Conservation (phyloP, 2,888 invertebrate species). For the Macrosoma leucophasiata region DNA sequence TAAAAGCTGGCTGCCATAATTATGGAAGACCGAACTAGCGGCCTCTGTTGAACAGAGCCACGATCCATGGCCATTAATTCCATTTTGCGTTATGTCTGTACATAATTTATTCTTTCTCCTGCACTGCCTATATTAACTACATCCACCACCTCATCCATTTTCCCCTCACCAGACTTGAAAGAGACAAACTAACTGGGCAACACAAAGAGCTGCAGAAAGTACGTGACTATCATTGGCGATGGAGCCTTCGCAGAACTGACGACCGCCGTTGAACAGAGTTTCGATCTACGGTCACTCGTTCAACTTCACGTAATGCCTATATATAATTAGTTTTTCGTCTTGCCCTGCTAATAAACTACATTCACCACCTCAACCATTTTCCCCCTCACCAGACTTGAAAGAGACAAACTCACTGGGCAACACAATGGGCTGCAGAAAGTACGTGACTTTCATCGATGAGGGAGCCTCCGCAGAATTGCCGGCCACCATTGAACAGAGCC, state of each 20-base stretch:
- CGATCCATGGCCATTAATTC: no score
- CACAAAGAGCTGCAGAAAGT: slow-evolving; percentile 91
- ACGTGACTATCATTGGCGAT: slow-evolving; percentile 86
- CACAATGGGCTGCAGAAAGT: slow-evolving; percentile 91
- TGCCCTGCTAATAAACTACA: no score
- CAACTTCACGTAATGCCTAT: slow-evolving; percentile 86
- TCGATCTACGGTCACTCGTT: slow-evolving; percentile 93
- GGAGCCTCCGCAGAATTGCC: slow-evolving; percentile 93
- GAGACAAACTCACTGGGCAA: slow-evolving; percentile 83
- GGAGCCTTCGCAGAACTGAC: slow-evolving; percentile 93
- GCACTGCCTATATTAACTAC: no score
- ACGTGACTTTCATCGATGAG: slow-evolving; percentile 86
- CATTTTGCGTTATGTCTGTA: no score
- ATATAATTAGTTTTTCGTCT: slow-evolving; percentile 90
- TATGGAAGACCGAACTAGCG: slow-evolving; percentile 90
- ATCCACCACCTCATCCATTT: no score
- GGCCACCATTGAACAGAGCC: slow-evolving; percentile 86
- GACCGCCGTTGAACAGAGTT: slow-evolving; percentile 86
- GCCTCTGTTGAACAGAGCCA: slow-evolving; percentile 86
- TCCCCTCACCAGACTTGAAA: no score
- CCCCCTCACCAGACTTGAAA: no score
- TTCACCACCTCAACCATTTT: no score
- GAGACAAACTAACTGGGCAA: slow-evolving; percentile 91
- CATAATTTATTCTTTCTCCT: no score
- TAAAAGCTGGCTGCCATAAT: slow-evolving; percentile 88